Percentiles rank a stretch among this genome's conserved stretches.
phyloP scores from a whole-genome alignment of 2,797 vertebrate species.

The Tokudaia muenninki region DNA sequence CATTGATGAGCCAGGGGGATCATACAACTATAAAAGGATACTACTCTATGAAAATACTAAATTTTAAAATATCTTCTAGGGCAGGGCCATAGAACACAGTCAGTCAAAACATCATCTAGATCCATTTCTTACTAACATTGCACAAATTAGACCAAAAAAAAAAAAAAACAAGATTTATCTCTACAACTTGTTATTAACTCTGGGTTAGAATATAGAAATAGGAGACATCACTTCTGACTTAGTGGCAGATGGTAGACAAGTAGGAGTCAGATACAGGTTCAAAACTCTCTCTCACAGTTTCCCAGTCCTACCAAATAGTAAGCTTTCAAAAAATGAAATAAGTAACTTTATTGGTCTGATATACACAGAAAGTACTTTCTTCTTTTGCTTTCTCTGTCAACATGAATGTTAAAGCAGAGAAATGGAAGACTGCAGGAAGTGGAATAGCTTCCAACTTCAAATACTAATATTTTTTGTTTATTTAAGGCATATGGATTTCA shows the following conservation, averaged over 20 bases:
- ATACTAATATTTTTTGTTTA: background rate
- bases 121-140: background rate
- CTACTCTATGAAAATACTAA: background rate
- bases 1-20: background rate
- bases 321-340: background rate
- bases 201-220: constrained; percentile 45
- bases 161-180: background rate
- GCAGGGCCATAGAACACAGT: background rate
- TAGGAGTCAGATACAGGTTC: background rate
- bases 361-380: background rate
- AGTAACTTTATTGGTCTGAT: background rate
- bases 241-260: background rate
- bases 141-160: background rate
- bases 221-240: background rate
- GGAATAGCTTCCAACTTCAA: background rate
- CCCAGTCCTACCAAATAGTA: background rate
- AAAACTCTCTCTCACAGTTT: background rate
- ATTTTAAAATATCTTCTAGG: constrained; percentile 13
- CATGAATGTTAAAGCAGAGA: background rate
- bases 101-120: background rate
- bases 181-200: background rate
- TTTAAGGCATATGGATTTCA: background rate
- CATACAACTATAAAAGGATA: background rate
- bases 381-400: background rate
- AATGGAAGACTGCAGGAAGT: background rate